phyloP scores from a whole-genome alignment of 2,113 vertebrate genomes.

The Aptenodytes forsteri region DNA sequence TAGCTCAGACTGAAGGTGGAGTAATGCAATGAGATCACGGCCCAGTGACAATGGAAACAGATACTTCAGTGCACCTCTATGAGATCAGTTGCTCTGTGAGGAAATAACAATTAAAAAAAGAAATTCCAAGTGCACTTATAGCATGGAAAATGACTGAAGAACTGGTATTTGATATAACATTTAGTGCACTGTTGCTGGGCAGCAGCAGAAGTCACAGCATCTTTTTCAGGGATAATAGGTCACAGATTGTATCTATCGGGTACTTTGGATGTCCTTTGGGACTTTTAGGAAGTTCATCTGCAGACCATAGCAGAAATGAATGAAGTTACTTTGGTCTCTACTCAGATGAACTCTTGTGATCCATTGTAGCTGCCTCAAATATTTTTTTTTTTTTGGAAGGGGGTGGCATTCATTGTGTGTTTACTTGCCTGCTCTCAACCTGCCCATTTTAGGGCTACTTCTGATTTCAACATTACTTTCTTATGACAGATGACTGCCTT shows the following conservation, averaged over 20 bases:
- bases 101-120: background rate
- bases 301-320: background rate
- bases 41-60: background rate
- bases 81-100: background rate
- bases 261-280: background rate
- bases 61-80: background rate
- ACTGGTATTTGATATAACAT: background rate
- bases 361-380: background rate
- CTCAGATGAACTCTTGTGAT: background rate
- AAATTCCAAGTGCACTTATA: background rate
- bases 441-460: background rate
- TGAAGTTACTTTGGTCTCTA: background rate
- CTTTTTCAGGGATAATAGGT: background rate
- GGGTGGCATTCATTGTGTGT: background rate
- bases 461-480: background rate
- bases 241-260: background rate
- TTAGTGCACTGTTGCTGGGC: background rate
- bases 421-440: background rate
- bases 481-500: background rate
- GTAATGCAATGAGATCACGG: constrained; percentile 7
- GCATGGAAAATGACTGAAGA: background rate
- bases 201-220: background rate
- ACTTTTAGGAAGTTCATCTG: background rate
- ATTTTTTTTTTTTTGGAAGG: background rate
- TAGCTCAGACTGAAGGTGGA: background rate